Percentiles rank a stretch among this genome's conserved stretches.
These are phyloP conservation scores for Cryptocheilus praepositus DNA, from an alignment of 2,888 invertebrate genomes.

Conservation along the genomic window DNA sequence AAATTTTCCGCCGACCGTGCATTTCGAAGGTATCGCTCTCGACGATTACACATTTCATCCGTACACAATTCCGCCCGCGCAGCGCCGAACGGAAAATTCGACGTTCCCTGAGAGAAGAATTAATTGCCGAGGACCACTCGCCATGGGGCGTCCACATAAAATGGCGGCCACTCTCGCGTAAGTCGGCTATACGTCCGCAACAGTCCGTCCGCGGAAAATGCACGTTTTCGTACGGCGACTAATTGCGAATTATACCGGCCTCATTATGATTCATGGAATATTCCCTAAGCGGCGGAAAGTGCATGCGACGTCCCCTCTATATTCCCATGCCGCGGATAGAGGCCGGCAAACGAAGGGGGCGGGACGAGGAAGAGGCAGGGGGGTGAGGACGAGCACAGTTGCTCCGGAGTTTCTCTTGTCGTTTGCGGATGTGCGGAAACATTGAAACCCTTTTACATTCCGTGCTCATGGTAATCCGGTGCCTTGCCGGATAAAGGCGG, in stretches of 20 bases:
- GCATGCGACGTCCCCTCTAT: slow-evolving; percentile 1
- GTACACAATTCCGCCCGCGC: too few relatives aligned
- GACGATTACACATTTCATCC: too few relatives aligned
- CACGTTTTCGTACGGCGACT: slow-evolving; percentile 41
- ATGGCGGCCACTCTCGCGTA: too few relatives aligned
- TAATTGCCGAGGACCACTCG: too few relatives aligned
- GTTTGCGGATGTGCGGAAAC: slow-evolving; percentile 40
- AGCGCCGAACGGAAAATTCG: too few relatives aligned
- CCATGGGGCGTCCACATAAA: too few relatives aligned
- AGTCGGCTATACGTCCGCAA: too few relatives aligned
- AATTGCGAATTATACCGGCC: slow-evolving; percentile 50
- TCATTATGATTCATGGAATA: slow-evolving; percentile 53
- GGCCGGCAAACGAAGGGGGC: not conserved
- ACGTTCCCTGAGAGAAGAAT: too few relatives aligned
- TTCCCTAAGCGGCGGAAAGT: slow-evolving; percentile 39
- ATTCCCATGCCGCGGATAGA: slow-evolving; percentile 12
- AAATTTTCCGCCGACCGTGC: too few relatives aligned
- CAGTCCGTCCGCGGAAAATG: slow-evolving; percentile 23
- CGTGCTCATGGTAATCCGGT: slow-evolving; percentile 41
- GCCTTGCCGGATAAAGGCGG: slow-evolving; percentile 4
- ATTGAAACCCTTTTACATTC: slow-evolving; percentile 54
- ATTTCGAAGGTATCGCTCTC: too few relatives aligned
- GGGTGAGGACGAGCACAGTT: slow-evolving; percentile 12
- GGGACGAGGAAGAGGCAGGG: not conserved
- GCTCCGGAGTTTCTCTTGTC: slow-evolving; percentile 32